Evolutionary conservation across 2,888 invertebrate genomes (phyloP), one percentile per base, ranked within the genome.

Genomic region (Nebria brevicollis): DNA sequence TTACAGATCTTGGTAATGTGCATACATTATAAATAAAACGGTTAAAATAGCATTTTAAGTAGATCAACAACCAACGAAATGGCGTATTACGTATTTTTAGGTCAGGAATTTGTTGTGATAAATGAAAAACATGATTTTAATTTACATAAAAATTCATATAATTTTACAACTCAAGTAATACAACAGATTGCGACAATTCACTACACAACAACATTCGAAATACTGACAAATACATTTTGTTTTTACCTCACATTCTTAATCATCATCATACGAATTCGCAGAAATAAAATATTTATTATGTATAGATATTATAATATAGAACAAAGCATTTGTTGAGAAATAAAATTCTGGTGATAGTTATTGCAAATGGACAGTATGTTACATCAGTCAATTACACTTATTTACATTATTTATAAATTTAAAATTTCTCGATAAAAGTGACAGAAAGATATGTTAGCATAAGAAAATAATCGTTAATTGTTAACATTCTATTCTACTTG

Each of bases 81-180:
- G 5, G 5, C 34, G 2, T 2, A 34, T 34, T 34, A 4, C 34
- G 34, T 5, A 34, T 34, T 34, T 4, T 34, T 34, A 34, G 4
- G 5, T 54, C 54, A 54, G 13, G 54, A 54, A 11, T 54, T 11
- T 2, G 54, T 54, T 54, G 4, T 43, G 10, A 43, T 54, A 54
- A 54, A 54, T 54, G 54, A 54, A 54, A 54, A 8, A 54, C 54
- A 54, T 11, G 0, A 11, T 54, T 54, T 11, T 20, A 64, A 11
- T 54, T 54, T 80, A 80, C 80, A 80, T 80, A 80, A 80, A 80
- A 80, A 80, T 80, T 80, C 64, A 75, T 75, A 80, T 80, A 80
- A 78, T 78, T 80, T 80, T 34, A 79, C 70, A 80, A 80, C 75
- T 80, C 75, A 80, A 75, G 80, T 80, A 11, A 75, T 75, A 80